These are phyloP conservation scores for Polyommatus iphigenia DNA, from an alignment of 2,888 invertebrate species.

Conservation along the genomic window DNA sequence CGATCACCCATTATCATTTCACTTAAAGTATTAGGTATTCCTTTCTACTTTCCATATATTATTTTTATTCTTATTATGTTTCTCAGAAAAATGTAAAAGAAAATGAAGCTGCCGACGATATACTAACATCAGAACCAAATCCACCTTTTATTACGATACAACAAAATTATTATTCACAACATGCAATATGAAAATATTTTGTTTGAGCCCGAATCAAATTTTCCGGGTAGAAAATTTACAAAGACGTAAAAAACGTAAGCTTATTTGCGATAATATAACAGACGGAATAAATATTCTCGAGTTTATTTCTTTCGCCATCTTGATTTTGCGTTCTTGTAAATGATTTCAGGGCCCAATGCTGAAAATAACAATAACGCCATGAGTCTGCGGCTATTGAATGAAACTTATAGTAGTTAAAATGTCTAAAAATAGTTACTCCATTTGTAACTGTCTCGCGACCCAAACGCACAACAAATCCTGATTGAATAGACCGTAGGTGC, in stretches of 20 bases:
- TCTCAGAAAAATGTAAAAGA: conserved; percentile 40
- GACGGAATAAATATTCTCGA: conserved; percentile 7
- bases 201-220: conserved; percentile 55
- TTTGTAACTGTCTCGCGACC: neutral
- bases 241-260: conserved; percentile 55
- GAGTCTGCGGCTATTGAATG: neutral
- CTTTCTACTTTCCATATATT: neutral
- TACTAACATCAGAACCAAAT: conserved; percentile 36
- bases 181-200: conserved; percentile 30
- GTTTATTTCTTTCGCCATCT: conserved; percentile 1
- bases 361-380: neutral
- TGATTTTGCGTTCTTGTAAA: neutral
- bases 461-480: conserved; percentile 4
- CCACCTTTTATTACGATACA: conserved; percentile 46
- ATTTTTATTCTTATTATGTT: conserved; percentile 20
- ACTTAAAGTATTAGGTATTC: neutral
- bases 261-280: conserved; percentile 40
- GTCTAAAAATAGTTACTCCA: neutral
- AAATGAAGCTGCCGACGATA: conserved; percentile 15
- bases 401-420: too few relatives aligned
- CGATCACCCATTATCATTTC: neutral
- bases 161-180: conserved; percentile 30
- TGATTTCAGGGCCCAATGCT: neutral
- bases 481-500: conserved; percentile 11
- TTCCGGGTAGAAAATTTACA: conserved; percentile 55